A percentile compares a stretch with the other conserved stretches of the same genome.
phyloP scores from a whole-genome alignment of 1,140 invertebrate species.

The Pachypsylla venusta region DNA sequence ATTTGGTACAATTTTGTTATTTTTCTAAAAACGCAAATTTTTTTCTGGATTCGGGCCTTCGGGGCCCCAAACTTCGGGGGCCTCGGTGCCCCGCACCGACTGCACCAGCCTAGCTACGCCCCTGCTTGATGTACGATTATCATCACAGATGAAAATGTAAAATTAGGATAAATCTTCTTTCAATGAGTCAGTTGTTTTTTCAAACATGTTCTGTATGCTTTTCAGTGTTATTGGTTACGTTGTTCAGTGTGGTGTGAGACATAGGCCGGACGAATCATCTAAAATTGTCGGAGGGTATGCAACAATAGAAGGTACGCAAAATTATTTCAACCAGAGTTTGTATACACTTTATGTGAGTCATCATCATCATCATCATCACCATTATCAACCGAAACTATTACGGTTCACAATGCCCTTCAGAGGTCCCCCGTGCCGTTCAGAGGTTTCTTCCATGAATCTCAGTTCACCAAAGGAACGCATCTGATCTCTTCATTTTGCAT shows the following conservation, averaged over 20 bases:
- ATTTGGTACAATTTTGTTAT: too few relatives aligned
- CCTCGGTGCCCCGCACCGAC: too few relatives aligned
- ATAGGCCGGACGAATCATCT: neutral
- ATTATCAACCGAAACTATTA: neutral
- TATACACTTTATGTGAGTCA: neutral
- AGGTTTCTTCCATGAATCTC: too few relatives aligned
- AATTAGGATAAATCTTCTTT: neutral
- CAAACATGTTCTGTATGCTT: neutral
- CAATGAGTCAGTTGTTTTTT: neutral
- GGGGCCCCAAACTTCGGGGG: too few relatives aligned
- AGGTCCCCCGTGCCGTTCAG: too few relatives aligned
- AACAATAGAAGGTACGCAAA: neutral
- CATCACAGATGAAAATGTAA: neutral
- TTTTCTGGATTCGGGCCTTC: too few relatives aligned
- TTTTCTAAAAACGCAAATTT: too few relatives aligned
- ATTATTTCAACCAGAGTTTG: neutral
- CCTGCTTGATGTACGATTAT: too few relatives aligned
- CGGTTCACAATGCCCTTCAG: too few relatives aligned
- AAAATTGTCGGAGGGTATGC: constrained; percentile 1
- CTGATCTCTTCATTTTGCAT: neutral
- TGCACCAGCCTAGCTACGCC: too few relatives aligned
- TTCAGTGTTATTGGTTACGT: constrained; percentile 4
- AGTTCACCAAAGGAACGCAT: too few relatives aligned
- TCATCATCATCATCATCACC: neutral
- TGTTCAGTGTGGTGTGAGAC: neutral